Evolutionary conservation across 2,888 invertebrate species (phyloP), one percentile per base, ranked within the genome.

Genomic region (Spilosoma lubricipeda): DNA sequence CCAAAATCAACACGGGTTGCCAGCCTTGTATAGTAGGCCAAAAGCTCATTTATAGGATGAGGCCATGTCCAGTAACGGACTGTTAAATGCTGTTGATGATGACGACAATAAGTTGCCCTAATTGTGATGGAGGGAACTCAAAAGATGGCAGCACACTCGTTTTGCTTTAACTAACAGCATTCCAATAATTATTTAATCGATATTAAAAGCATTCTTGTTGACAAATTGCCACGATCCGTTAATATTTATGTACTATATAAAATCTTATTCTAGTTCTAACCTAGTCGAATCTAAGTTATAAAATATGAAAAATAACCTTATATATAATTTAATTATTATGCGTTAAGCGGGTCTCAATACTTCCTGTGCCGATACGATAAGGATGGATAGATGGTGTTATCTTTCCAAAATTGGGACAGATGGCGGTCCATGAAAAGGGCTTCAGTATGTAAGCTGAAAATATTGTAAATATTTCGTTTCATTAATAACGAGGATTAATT

Each of bases 281-380:
- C 74, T 81, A 82, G 36, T 75, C 73, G 70, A 72, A 78, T 66
- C 71, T 77, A 79, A 66, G 66, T 52, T 66, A 73, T 73, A 81
- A 65, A 77, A 77, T 79, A 82, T 84, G 80, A 84, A 82, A 82
- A 82, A 82, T 84, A 82, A 39, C 39, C 77, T 27, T 70, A 82
- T 73, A 84, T 78, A 72, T 79, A 82, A 74, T 79, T 75, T 84
- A 67, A 72, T 84, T 84, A 82, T 84, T 82, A 82, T 67, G 72
- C 66, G 59, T 20, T 56, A 66, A 67, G 18, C 23, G 9, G 52
- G n/a, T 30, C 66, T 69, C 65, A 78, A 68, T 59, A 76, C 71
- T 72, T 73, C 64, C 64, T 52, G 36, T 69, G 1, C 30, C 13
- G 63, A 8, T 63, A 18, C 8, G 23, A 48, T 5, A 48, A 18